Conservation (phyloP, 2,888 invertebrate genomes). For the Phoenoteleia sp. region DNA sequence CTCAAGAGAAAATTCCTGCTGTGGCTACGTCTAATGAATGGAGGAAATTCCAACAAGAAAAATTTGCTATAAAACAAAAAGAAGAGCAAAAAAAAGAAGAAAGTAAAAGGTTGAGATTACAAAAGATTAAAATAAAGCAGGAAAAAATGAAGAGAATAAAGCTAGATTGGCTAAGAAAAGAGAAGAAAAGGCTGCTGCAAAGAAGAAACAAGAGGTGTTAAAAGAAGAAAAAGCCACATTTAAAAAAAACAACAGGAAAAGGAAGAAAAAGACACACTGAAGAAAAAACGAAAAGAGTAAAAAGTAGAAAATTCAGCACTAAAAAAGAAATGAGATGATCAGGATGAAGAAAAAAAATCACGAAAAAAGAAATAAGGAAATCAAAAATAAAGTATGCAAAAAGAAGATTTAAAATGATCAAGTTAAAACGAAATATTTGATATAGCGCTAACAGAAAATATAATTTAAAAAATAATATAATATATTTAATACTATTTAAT, state of each 20-base stretch:
- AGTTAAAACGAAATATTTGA: too few species aligned
- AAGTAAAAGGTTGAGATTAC: neutral
- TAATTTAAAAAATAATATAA: neutral
- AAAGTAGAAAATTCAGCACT: neutral
- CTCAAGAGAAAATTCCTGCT: constrained; percentile 8
- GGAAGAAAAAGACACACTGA: neutral
- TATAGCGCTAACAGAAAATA: neutral
- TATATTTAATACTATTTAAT: neutral
- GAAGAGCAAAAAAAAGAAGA: neutral
- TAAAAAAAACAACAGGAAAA: neutral
- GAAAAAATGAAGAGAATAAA: constrained; percentile 24
- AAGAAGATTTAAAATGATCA: neutral
- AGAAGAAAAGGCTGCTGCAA: neutral
- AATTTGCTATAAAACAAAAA: neutral
- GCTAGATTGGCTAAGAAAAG: neutral
- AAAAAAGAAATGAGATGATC: neutral
- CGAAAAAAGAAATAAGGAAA: neutral
- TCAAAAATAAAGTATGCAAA: neutral
- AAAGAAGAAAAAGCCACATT: neutral
- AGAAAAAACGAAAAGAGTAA: neutral
- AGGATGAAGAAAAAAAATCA: neutral
- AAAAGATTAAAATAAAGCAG: constrained; percentile 8
- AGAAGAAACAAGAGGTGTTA: neutral
- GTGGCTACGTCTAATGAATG: neutral
- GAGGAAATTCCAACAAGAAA: neutral